These are phyloP conservation scores for Chamaea fasciata DNA, from an alignment of 2,113 vertebrate genomes.

Conservation along the genomic window DNA sequence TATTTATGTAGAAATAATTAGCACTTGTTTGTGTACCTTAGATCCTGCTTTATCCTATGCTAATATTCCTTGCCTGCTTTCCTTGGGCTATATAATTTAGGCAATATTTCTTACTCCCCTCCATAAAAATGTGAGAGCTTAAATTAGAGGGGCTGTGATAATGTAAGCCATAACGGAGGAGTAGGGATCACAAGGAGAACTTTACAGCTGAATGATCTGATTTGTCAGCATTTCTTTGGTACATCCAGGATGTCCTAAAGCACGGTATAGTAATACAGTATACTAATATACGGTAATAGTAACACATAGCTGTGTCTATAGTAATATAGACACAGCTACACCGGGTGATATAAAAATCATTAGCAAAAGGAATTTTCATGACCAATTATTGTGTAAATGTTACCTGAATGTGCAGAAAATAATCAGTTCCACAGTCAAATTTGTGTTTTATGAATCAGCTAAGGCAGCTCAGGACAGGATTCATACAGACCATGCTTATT, in stretches of 20 bases:
- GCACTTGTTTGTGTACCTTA: not conserved
- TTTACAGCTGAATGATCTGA: not conserved
- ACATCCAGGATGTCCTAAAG: not conserved
- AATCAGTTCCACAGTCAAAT: not conserved
- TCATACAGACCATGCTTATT: not conserved
- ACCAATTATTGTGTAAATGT: not conserved
- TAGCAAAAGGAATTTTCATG: not conserved
- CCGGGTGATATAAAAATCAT: not conserved
- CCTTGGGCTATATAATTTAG: not conserved
- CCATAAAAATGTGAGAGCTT: not conserved
- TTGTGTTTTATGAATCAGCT: not conserved
- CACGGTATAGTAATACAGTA: not conserved
- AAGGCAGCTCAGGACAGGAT: not conserved
- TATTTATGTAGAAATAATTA: not conserved
- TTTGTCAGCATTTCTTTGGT: not conserved
- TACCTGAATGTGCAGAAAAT: not conserved
- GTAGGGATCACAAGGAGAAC: not conserved
- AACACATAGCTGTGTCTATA: too few relatives aligned
- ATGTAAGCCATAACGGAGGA: not conserved
- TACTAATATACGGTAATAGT: too few relatives aligned
- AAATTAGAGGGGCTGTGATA: not conserved
- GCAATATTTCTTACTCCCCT: not conserved
- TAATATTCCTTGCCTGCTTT: not conserved
- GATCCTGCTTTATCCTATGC: not conserved
- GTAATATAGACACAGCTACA: not conserved